phyloP scores from a whole-genome alignment of 2,113 vertebrate species.

The Pedetes capensis region DNA sequence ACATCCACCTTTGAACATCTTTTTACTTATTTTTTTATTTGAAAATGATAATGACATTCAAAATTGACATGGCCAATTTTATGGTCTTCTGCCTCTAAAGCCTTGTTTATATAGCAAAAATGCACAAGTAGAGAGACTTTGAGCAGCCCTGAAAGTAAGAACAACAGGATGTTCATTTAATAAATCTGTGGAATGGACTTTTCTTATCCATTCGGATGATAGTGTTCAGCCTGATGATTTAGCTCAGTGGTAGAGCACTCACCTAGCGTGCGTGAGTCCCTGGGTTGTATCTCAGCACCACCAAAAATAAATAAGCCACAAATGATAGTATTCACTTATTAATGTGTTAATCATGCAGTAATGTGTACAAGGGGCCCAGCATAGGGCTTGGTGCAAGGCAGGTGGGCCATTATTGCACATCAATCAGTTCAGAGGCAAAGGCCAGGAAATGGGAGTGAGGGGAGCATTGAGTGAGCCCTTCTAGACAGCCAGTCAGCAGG shows the following conservation, averaged over 20 bases:
- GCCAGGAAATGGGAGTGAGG: not conserved
- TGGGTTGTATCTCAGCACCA: no score
- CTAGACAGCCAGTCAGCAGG: not conserved
- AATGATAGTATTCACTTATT: not conserved
- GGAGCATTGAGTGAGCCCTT: not conserved
- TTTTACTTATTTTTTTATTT: not conserved
- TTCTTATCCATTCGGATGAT: not conserved
- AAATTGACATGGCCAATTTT: not conserved
- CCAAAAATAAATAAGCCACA: no score
- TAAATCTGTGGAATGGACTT: not conserved
- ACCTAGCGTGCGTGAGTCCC: no score
- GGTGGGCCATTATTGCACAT: not conserved
- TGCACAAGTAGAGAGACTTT: not conserved
- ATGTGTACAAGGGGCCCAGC: not conserved
- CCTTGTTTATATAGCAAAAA: not conserved
- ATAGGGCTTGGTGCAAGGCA: not conserved
- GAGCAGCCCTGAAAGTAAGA: not conserved
- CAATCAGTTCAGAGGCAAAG: not conserved
- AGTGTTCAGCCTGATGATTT: no score
- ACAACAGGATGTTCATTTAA: not conserved
- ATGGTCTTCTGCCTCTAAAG: not conserved
- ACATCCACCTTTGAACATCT: not conserved
- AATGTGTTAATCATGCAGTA: not conserved
- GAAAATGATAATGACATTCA: not conserved
- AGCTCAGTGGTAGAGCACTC: no score